Base-by-base conservation (phyloP, 1,140 invertebrate genomes). In the Caenorhabditis latens region DNA sequence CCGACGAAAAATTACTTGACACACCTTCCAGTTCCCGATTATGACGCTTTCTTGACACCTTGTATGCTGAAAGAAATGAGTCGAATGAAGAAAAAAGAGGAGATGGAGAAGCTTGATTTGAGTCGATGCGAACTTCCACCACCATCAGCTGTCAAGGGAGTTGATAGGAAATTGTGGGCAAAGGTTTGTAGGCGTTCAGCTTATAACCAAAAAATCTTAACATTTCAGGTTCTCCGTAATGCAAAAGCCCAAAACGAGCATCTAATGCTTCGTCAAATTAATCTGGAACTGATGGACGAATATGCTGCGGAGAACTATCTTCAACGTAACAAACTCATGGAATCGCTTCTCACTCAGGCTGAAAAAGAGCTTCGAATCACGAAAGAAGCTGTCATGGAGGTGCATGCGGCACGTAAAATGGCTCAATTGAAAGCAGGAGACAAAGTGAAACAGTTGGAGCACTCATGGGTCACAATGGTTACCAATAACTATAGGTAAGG, bases 241-340 rank as follows among this genome's bases (percentile, higher is more conserved):
- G 87, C 88, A 46, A 88, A 88, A 53, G 84, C 88, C 16, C 88
- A 89, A 83, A 89, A 89, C 50, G 84, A 89, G 86, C 88, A 89
- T 84, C 82, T 89, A 7, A 50, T 88, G 43, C 19, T 89, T 9
- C 63, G 88, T 7, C 67, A 87, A 79, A 43, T 88, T 21, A 89
- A 89, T 86, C 79, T 89, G 65, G 83, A 85, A 61, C 57, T 89
- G 16, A 82, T 89, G 86, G 88, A 88, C 8, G 88, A 89, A 42
- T 89, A 83, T 21, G 88, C 67, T 7, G 57, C 85, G 3, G 88
- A 89, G 42, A 79, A 58, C 46, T 85, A 84, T 58, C 83, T 87
- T 40, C 40, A 71, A 50, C 43, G 58, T 32, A 88, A 89, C 83
- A 89, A 79, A 21, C n/a, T 79, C 40, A 43, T 88, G 61, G 86